Conservation (phyloP, 2,113 vertebrate species). For the Centropus bengalensis region DNA sequence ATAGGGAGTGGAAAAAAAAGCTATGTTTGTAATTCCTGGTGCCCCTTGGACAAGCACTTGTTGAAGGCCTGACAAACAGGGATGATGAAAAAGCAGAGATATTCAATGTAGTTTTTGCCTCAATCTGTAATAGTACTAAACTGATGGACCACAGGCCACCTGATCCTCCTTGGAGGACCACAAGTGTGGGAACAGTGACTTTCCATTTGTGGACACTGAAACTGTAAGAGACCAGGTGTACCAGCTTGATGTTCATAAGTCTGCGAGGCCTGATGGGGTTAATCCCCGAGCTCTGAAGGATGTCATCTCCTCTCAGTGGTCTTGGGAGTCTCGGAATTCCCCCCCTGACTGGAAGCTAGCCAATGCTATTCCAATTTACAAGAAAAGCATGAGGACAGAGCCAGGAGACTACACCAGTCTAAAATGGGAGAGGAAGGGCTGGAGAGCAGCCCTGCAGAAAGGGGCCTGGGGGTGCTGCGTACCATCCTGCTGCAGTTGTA, state of each 20-base stretch:
- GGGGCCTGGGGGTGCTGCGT: neutral
- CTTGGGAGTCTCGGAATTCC: neutral
- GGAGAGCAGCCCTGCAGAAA: neutral
- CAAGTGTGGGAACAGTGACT: neutral
- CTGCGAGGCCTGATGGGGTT: neutral
- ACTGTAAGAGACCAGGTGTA: neutral
- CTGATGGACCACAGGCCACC: neutral
- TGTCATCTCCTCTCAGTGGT: neutral
- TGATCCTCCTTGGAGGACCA: neutral
- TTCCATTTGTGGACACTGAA: neutral
- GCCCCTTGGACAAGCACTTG: neutral
- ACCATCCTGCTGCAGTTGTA: too few relatives aligned
- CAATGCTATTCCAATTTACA: fast-evolving
- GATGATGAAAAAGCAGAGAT: neutral
- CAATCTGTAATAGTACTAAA: neutral
- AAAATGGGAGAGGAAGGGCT: neutral
- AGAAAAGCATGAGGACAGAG: neutral
- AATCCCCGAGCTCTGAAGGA: neutral
- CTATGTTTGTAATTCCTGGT: neutral
- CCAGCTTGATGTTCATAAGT: neutral
- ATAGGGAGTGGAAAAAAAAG: neutral
- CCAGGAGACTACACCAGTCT: neutral
- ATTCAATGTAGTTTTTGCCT: neutral
- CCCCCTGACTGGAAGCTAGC: neutral
- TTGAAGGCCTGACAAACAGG: neutral